These are phyloP conservation scores for Rhinolophus sinicus DNA, from an alignment of 2,113 vertebrate genomes.

Conservation along the genomic window DNA sequence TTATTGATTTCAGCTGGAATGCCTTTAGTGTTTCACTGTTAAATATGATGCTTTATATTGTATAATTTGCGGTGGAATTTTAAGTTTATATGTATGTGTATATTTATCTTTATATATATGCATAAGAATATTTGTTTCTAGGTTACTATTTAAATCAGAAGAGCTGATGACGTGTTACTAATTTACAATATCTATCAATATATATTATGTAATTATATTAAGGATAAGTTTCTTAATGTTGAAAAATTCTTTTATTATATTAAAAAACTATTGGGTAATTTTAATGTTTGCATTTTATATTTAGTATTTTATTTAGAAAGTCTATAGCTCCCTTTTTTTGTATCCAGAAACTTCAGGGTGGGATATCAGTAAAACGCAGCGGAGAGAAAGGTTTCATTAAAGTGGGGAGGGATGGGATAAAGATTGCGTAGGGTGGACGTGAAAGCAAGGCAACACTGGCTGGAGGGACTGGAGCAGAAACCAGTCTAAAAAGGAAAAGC, in stretches of 20 bases:
- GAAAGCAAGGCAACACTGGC: background rate
- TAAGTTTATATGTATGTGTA: background rate
- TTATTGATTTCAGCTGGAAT: background rate
- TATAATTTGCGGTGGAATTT: background rate
- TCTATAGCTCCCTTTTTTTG: background rate
- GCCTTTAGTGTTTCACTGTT: background rate
- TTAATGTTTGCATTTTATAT: background rate
- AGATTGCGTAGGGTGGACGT: background rate
- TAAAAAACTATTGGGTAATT: background rate
- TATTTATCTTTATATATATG: background rate
- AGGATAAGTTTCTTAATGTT: background rate
- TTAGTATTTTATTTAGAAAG: background rate
- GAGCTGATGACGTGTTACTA: background rate
- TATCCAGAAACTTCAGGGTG: background rate
- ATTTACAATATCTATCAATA: background rate
- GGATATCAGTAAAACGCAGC: background rate
- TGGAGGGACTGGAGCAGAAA: background rate
- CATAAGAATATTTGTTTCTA: background rate
- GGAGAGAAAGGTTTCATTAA: background rate
- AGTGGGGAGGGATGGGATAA: background rate
- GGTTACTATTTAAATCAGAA: slow-evolving; percentile 4
- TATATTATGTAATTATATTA: background rate
- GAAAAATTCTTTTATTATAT: background rate
- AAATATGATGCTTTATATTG: background rate
- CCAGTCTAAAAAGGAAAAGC: background rate